phyloP scores from a whole-genome alignment of 2,113 vertebrate species.

The Tachysurus fulvidraco region DNA sequence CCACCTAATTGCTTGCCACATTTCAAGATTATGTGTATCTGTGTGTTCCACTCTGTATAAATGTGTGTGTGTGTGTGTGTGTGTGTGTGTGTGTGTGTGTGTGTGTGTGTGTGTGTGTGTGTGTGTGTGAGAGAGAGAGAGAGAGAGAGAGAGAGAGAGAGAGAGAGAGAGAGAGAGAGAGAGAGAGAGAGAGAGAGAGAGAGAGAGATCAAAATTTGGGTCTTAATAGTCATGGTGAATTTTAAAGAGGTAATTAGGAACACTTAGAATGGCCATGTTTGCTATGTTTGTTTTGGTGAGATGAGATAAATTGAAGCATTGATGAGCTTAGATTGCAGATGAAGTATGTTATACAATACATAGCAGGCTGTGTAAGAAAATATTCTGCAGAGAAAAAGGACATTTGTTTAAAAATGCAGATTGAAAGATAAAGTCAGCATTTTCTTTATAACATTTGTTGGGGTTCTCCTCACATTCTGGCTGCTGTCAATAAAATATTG shows the following conservation, averaged over 20 bases:
- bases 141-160: slow-evolving; percentile 14
- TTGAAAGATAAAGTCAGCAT: not conserved
- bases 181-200: not conserved
- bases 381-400: not conserved
- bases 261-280: slow-evolving; percentile 62
- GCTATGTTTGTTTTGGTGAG: slow-evolving; percentile 63
- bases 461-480: not conserved
- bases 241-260: slow-evolving; percentile 71
- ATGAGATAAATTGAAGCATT: slow-evolving; percentile 62
- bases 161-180: too few species aligned
- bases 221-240: slow-evolving; percentile 65
- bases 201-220: slow-evolving; percentile 55
- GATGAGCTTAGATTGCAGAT: not conserved
- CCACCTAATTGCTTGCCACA: slow-evolving; percentile 71
- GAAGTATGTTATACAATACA: not conserved
- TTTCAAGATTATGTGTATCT: slow-evolving; percentile 63
- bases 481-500: slow-evolving; percentile 17
- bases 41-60: not conserved
- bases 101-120: too few species aligned
- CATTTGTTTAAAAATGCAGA: not conserved
- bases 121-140: not conserved
- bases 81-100: not conserved
- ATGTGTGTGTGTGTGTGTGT: slow-evolving; percentile 39
- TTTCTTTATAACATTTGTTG: not conserved
- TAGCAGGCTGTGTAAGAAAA: not conserved